Conservation (phyloP, 92 coral and sea anemone genomes). For the Scolanthus callimorphus region DNA sequence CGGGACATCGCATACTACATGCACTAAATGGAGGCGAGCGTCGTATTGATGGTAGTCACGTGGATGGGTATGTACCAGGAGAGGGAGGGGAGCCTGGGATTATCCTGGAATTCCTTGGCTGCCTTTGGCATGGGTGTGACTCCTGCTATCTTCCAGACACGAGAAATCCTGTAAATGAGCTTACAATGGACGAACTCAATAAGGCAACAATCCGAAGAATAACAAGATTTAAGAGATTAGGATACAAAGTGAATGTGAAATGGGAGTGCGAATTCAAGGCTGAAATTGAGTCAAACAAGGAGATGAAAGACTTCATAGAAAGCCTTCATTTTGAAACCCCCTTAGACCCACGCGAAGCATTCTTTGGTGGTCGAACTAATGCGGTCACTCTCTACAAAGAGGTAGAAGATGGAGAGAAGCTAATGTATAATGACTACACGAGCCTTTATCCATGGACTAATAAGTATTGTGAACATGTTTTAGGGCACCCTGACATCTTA, state of each 20-base stretch:
- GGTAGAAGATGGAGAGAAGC: background rate
- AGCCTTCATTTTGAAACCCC: conserved; percentile 1
- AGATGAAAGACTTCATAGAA: conserved; percentile 6
- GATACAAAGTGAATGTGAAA: no score
- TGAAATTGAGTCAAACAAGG: background rate
- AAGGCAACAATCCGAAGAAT: no score
- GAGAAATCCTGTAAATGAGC: no score
- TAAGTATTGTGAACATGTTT: background rate
- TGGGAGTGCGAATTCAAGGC: no score
- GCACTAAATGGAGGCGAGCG: conserved; percentile 41
- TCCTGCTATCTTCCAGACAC: conserved; percentile 32
- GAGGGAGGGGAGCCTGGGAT: conserved; percentile 2
- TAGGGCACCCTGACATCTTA: conserved; percentile 18
- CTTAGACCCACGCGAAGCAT: no score
- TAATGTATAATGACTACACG: conserved; percentile 17
- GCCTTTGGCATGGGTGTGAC: conserved; percentile 50
- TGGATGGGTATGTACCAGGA: conserved; percentile 18
- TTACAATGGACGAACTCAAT: no score
- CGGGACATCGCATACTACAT: conserved; percentile 19
- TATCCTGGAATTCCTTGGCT: conserved; percentile 13
- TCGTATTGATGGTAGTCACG: conserved; percentile 7
- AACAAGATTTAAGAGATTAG: no score
- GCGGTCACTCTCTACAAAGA: conserved; percentile 1
- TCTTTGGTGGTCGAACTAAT: no score
- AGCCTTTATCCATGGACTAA: conserved; percentile 18